Percentiles rank a stretch among this genome's conserved stretches.
phyloP scores from a whole-genome alignment of 2,113 vertebrate species.

The Cervus canadensis region DNA sequence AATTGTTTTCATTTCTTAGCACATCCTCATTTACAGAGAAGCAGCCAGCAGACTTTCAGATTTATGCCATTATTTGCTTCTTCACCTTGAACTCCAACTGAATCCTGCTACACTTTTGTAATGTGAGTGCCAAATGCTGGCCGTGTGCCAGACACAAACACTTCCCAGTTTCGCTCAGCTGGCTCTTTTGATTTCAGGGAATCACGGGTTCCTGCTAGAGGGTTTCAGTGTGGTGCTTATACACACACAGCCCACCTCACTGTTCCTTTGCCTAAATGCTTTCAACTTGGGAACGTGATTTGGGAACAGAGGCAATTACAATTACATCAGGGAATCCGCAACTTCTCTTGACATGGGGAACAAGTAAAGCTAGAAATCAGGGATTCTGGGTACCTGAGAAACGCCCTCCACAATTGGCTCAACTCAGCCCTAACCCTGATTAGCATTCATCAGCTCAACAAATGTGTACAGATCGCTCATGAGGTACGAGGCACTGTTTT shows the following conservation, averaged over 20 bases:
- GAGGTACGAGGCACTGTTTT: background rate
- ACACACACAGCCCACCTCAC: background rate
- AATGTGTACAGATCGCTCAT: background rate
- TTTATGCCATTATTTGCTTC: slow-evolving; percentile 65
- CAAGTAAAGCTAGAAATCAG: background rate
- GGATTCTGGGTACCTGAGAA: background rate
- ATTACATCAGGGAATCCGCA: slow-evolving; percentile 15
- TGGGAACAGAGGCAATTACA: slow-evolving; percentile 11
- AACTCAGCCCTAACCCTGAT: background rate
- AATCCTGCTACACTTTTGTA: slow-evolving; percentile 59
- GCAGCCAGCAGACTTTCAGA: slow-evolving; percentile 53
- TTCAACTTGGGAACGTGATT: slow-evolving; percentile 1
- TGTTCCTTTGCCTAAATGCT: slow-evolving; percentile 6
- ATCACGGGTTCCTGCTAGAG: slow-evolving; percentile 15
- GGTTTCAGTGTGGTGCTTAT: background rate
- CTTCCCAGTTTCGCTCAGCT: slow-evolving; percentile 27
- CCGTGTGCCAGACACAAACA: slow-evolving; percentile 43
- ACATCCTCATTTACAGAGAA: slow-evolving; percentile 50
- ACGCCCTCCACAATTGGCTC: background rate
- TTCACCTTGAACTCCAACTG: slow-evolving; percentile 74
- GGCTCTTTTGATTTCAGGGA: slow-evolving; percentile 37
- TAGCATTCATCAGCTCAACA: background rate
- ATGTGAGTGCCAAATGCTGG: slow-evolving; percentile 49
- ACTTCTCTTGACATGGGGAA: background rate
- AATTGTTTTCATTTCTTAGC: slow-evolving; percentile 55